A percentile compares a stretch with the other conserved stretches of the same genome.
Evolutionary conservation across 2,113 vertebrate genomes (phyloP).

Genomic region (Boulengeromyrus knoepffleri): DNA sequence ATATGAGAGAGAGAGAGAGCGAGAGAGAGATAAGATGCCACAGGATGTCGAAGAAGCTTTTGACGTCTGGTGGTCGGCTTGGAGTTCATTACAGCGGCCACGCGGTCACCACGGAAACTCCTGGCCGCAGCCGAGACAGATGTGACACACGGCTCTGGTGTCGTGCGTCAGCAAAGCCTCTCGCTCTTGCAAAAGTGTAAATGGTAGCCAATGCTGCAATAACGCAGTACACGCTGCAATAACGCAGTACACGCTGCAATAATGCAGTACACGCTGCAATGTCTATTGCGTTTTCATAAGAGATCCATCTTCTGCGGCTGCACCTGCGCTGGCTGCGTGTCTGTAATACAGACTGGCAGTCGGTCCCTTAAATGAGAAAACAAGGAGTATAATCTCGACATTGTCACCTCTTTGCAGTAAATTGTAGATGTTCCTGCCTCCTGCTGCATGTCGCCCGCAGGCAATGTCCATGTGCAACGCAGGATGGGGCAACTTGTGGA

Average conservation of each 20-base stretch:
- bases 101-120: constrained; percentile 57
- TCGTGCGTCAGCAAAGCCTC: constrained; percentile 47
- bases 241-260: neutral
- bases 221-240: neutral
- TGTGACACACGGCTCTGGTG: constrained; percentile 50
- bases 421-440: neutral
- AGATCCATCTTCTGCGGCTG: neutral
- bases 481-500: neutral
- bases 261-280: neutral
- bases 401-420: neutral
- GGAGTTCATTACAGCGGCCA: constrained; percentile 59
- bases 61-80: constrained; percentile 52
- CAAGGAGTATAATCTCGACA: neutral
- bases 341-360: neutral
- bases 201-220: neutral
- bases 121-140: constrained; percentile 56
- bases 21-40: neutral
- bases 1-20: neutral
- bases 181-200: constrained; percentile 19
- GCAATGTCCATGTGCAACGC: neutral
- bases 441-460: neutral
- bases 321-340: neutral
- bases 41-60: constrained; percentile 43
- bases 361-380: neutral
- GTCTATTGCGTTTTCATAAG: neutral